Conservation (phyloP, 1,140 invertebrate genomes). For the Acromyrmex charruanus region DNA sequence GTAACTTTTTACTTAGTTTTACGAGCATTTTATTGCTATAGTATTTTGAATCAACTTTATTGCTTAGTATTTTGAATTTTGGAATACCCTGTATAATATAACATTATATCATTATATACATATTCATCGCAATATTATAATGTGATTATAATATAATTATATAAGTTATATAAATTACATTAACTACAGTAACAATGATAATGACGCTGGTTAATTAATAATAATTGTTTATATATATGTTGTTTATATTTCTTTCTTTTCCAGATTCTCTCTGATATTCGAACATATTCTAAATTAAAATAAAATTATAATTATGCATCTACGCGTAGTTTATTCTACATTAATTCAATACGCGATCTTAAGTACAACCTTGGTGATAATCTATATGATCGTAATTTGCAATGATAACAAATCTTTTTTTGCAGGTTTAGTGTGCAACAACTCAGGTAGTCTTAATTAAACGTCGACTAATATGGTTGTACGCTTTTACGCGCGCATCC, state of each 20-base stretch:
- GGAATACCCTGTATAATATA: not conserved
- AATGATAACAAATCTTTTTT: not conserved
- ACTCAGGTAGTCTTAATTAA: not conserved
- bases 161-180: not conserved
- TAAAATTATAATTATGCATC: slow-evolving; percentile 3
- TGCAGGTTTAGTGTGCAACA: not conserved
- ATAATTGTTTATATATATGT: not conserved
- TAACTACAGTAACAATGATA: not conserved
- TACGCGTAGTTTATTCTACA: not conserved
- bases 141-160: not conserved
- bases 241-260: not conserved
- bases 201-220: not conserved
- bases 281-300: not conserved
- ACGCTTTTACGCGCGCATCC: not conserved
- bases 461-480: not conserved
- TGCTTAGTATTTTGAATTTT: too few relatives aligned
- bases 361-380: slow-evolving; percentile 8
- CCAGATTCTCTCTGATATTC: not conserved
- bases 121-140: not conserved
- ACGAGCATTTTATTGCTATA: too few relatives aligned
- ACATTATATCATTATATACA: not conserved
- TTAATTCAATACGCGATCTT: slow-evolving; percentile 24
- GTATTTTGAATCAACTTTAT: too few relatives aligned
- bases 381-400: not conserved
- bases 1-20: too few relatives aligned